A percentile compares a stretch with the other conserved stretches of the same genome.
These are phyloP conservation scores for Strigamia maritima DNA, from an alignment of 2,888 invertebrate genomes.

Conservation along the genomic window DNA sequence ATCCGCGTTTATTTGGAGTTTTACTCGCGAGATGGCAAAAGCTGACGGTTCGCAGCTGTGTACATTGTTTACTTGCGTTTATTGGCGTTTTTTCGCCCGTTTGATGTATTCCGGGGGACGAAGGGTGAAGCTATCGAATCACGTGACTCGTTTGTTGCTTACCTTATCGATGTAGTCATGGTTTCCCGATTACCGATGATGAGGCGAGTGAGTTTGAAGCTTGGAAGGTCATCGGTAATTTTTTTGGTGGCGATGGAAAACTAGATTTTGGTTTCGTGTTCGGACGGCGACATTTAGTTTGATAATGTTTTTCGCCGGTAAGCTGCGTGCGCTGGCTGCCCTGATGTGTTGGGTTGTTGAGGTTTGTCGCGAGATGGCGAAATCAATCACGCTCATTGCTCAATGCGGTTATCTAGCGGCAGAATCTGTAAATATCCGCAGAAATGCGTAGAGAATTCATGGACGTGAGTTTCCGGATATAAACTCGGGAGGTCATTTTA, in stretches of 20 bases:
- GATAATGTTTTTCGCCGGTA: not conserved
- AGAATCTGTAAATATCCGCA: not conserved
- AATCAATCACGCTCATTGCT: not conserved
- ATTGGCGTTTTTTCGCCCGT: too few relatives aligned
- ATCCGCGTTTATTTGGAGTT: not conserved
- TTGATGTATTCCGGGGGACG: not conserved
- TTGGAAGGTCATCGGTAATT: not conserved
- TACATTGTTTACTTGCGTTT: not conserved
- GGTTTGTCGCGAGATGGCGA: not conserved
- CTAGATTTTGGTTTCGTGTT: not conserved
- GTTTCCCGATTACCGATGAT: not conserved
- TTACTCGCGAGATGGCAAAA: not conserved
- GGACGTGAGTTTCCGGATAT: too few relatives aligned
- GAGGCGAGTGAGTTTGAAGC: not conserved
- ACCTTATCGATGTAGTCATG: constrained; percentile 16
- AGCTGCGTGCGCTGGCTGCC: not conserved
- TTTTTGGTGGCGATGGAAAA: not conserved
- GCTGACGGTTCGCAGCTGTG: not conserved
- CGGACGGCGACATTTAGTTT: not conserved
- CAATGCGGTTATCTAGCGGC: not conserved
- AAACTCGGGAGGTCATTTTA: too few relatives aligned
- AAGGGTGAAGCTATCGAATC: not conserved
- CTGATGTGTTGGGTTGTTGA: not conserved
- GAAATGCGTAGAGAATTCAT: too few relatives aligned
- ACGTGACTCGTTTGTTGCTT: not conserved